Base-by-base conservation (phyloP, 2,113 vertebrate genomes). In the Toxotes chatareus region DNA sequence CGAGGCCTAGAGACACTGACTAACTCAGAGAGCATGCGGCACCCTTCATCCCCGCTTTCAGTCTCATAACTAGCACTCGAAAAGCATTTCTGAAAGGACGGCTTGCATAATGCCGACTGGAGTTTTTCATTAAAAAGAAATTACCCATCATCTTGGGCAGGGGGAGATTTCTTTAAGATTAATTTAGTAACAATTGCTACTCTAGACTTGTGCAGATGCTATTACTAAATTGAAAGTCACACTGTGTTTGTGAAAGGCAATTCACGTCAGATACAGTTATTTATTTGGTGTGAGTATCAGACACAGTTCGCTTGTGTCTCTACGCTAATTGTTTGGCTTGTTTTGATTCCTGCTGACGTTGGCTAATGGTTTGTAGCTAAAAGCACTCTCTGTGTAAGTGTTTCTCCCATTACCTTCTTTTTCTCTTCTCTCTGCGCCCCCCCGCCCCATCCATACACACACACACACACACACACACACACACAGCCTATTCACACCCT, bases 261-360 rank as follows among this genome's bases (percentile, higher is more conserved):
- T 76, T 82, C 5, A 7, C 61, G 62, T 90, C 89, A 80, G 53
- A 73, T 56, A 2, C 6, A 4, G 85, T 92, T 88, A 89, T 91
- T 92, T 84, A 80, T 87, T 65, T 46, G 34, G 19, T 53, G 51
- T 40, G 62, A 62, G 84, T 78, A 53, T 85, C 83, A 85, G 64
- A 78, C 78, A 27, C 75, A 59, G 55, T 76, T 79, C 9, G 51
- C 81, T 73, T 68, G 72, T 70, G 83, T 65, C 70, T 86, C 75
- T 23, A 3, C 79, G 10, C 88, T 92, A 88, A 91, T 94, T 93
- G 85, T 90, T 82, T 65, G 89, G 62, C 84, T 89, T 82, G 82
- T 85, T 87, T 82, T 83, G 90, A 85, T 88, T 86, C 81, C 81
- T 86, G 42, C 83, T 73, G 77, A 91, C 32, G 62, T 86, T 3